A percentile compares a stretch with the other conserved stretches of the same genome.
Conservation (phyloP, 2,113 vertebrate genomes). For the Tringa solitaria region DNA sequence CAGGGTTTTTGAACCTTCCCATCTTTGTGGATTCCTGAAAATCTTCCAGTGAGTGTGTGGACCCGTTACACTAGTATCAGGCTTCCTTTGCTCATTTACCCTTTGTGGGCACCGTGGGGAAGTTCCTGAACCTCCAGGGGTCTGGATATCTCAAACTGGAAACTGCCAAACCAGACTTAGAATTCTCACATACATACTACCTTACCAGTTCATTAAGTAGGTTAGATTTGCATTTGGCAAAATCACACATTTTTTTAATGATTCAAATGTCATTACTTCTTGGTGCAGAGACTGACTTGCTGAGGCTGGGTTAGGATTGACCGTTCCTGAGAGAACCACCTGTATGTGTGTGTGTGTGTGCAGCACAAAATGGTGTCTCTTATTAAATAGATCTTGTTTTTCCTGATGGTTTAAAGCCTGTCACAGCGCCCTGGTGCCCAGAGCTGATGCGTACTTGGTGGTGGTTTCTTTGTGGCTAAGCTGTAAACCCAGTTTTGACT, state of each 20-base stretch:
- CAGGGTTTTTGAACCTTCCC: background rate
- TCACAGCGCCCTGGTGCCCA: background rate
- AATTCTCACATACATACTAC: background rate
- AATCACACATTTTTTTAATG: accelerated
- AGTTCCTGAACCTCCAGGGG: background rate
- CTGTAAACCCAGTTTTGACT: background rate
- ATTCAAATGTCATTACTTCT: background rate
- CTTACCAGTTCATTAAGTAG: background rate
- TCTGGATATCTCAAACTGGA: background rate
- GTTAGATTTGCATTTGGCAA: background rate
- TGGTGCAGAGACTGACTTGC: background rate
- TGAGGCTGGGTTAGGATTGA: background rate
- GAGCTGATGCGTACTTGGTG: background rate
- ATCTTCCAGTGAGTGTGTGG: background rate
- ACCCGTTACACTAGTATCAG: background rate
- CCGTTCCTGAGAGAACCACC: background rate
- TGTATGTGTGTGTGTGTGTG: background rate
- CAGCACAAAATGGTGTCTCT: background rate
- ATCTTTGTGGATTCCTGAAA: background rate
- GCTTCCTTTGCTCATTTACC: background rate
- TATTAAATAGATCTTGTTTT: background rate
- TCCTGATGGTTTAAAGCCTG: background rate
- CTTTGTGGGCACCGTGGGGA: background rate
- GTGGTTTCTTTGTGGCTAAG: background rate
- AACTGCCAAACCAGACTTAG: background rate